Conservation (phyloP, 2,113 vertebrate genomes). For the Lucifuga dentata region DNA sequence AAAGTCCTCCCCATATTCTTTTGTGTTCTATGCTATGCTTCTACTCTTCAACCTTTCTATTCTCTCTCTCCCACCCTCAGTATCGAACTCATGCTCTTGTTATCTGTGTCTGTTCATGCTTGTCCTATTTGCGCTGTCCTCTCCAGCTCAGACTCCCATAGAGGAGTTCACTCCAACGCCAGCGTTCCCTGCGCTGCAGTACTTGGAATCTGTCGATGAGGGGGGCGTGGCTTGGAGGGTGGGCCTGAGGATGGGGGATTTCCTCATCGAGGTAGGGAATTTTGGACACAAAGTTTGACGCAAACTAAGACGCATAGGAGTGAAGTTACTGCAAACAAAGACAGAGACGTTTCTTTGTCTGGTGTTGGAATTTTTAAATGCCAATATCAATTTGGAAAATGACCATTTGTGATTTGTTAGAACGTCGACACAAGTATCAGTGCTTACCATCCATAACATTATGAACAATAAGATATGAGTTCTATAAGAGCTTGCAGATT, state of each 20-base stretch:
- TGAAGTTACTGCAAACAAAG: too few relatives aligned
- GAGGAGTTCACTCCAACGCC: conserved; percentile 94
- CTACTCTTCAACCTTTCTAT: background rate
- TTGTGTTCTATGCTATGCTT: background rate
- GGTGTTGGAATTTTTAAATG: too few relatives aligned
- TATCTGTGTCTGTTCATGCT: conserved; percentile 25
- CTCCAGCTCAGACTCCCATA: conserved; percentile 92
- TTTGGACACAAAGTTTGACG: background rate
- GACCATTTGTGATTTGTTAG: too few relatives aligned
- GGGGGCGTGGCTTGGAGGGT: conserved; percentile 93
- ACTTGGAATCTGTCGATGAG: conserved; percentile 94
- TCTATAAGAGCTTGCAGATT: too few relatives aligned
- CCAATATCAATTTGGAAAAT: too few relatives aligned
- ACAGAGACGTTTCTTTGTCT: too few relatives aligned
- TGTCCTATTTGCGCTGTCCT: conserved; percentile 2
- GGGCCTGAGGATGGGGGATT: conserved; percentile 93
- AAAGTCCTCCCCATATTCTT: background rate
- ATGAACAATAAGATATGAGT: too few relatives aligned
- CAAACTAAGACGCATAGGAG: too few relatives aligned
- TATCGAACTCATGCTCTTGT: background rate
- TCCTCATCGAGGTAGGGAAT: conserved; percentile 90
- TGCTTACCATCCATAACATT: too few relatives aligned
- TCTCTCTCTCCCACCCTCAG: background rate
- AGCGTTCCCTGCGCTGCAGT: conserved; percentile 93
- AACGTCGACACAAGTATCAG: too few relatives aligned